Base-by-base conservation (phyloP, 2,888 invertebrate species). In the Aplocera efformata region DNA sequence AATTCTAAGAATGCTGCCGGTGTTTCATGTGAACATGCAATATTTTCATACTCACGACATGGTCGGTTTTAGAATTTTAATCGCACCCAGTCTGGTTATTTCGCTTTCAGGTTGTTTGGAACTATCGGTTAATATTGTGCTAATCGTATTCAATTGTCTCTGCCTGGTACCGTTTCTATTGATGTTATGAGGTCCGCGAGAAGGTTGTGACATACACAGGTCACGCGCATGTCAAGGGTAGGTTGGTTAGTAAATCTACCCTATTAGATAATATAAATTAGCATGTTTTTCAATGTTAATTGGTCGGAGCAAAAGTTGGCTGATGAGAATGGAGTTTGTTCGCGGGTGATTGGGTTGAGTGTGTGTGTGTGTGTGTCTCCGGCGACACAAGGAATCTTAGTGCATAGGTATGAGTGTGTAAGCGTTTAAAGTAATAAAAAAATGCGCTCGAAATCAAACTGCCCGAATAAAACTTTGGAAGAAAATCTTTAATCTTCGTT, bases 31-130 rank as follows among this genome's bases (percentile, higher is more conserved):
- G 28, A 53, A 44, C 70, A 69, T 65, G 71, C 65, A 53, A 73
- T 69, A 58, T 46, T 44, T 34, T 11, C 23, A 34, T 30, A 33
- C 53, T 63, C 63, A 63, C 43, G 37, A 64, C 63, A 63, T 44
- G 37, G 46, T 40, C 61, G 69, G 72, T 79, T 72, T 77, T 72
- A 65, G 72, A 79, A 79, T 78, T 67, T 72, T 66, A 77, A 79
- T 72, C 53, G 46, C 38, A 51, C 37, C 37, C 13, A 17, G 13
- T 17, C 13, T 17, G 13, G 5, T 17, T n/a, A n/a, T n/a, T 37
- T 31, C 24, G 28, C 35, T 32, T 21, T 28, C 9, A 32, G 27
- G 46, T 38, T 34, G 20, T 36, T 25, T 36, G 25, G 28, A 29
- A 36, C 24, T 33, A 42, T 22, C 13, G 5, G 13, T 17, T 17